A percentile compares a stretch with the other conserved stretches of the same genome.
These are phyloP conservation scores for Octopus bimaculoides DNA, from an alignment of 1,140 invertebrate species.

Conservation along the genomic window DNA sequence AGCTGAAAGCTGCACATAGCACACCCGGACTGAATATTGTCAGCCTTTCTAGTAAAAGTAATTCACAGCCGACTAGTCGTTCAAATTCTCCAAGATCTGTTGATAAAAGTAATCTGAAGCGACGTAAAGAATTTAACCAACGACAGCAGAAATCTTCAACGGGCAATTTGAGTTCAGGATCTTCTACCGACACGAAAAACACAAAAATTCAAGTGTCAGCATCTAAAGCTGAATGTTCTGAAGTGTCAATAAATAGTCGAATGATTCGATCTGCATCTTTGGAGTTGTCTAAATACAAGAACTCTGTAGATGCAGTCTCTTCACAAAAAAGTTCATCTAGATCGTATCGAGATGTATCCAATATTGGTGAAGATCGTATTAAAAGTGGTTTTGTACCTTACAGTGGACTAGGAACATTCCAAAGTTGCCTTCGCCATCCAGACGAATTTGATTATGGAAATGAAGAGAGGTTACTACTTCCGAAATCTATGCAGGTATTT, in stretches of 20 bases:
- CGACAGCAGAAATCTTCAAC: conserved; percentile 62
- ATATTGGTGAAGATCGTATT: neutral
- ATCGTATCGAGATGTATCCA: conserved; percentile 4
- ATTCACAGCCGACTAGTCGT: conserved; percentile 36
- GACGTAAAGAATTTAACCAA: conserved; percentile 86
- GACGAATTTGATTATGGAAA: neutral
- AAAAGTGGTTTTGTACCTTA: conserved; percentile 4
- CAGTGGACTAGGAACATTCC: neutral
- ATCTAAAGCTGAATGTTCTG: neutral
- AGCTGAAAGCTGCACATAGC: conserved; percentile 28
- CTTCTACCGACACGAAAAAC: conserved; percentile 62
- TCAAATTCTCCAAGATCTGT: conserved; percentile 55
- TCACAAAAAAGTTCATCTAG: neutral
- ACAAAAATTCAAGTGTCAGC: neutral
- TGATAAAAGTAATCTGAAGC: conserved; percentile 89
- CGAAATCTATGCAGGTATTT: conserved; percentile 4
- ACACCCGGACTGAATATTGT: conserved; percentile 39
- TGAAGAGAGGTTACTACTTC: neutral
- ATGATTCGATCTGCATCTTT: conserved; percentile 2
- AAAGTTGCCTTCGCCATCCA: neutral
- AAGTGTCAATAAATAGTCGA: neutral
- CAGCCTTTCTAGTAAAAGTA: conserved; percentile 31
- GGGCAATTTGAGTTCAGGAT: conserved; percentile 61
- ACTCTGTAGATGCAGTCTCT: neutral
- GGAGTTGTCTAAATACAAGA: neutral